Conservation (phyloP, 1,140 invertebrate genomes). For the Akabosia matsudoensis region DNA sequence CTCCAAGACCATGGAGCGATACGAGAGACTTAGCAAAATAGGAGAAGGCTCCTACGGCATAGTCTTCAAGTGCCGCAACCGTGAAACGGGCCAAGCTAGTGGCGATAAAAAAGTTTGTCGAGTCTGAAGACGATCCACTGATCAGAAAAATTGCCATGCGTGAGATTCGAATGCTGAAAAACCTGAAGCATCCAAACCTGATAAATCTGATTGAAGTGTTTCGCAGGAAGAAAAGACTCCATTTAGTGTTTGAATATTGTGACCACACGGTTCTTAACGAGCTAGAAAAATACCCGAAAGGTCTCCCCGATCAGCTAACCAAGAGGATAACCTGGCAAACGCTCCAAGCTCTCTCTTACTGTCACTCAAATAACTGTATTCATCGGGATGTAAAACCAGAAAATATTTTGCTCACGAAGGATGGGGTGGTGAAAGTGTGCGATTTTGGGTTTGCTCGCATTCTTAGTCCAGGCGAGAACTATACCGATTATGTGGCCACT, state of each 20-base stretch:
- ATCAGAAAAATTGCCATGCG: conserved; percentile 97
- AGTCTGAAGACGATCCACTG: conserved; percentile 96
- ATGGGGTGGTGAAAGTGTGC: conserved; percentile 93
- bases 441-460: conserved; percentile 98
- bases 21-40: conserved; percentile 92
- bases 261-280: conserved; percentile 95
- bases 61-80: conserved; percentile 96
- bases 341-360: conserved; percentile 89
- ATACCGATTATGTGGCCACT: conserved; percentile 98
- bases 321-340: conserved; percentile 95
- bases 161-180: conserved; percentile 97
- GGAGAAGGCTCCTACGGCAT: conserved; percentile 98
- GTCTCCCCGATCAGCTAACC: conserved; percentile 75
- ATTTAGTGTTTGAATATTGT: conserved; percentile 98
- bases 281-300: conserved; percentile 82
- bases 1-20: conserved; percentile 92
- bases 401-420: conserved; percentile 93
- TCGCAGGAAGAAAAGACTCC: conserved; percentile 86
- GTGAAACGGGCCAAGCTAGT: conserved; percentile 93
- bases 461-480: conserved; percentile 96
- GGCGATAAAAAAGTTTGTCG: conserved; percentile 98
- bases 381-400: conserved; percentile 98
- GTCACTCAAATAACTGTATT: conserved; percentile 93
- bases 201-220: conserved; percentile 98
- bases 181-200: conserved; percentile 96